A percentile compares a stretch with the other conserved stretches of the same genome.
Evolutionary conservation across 2,797 vertebrate species (phyloP).

Genomic region (Melanotaenia maccullochi): DNA sequence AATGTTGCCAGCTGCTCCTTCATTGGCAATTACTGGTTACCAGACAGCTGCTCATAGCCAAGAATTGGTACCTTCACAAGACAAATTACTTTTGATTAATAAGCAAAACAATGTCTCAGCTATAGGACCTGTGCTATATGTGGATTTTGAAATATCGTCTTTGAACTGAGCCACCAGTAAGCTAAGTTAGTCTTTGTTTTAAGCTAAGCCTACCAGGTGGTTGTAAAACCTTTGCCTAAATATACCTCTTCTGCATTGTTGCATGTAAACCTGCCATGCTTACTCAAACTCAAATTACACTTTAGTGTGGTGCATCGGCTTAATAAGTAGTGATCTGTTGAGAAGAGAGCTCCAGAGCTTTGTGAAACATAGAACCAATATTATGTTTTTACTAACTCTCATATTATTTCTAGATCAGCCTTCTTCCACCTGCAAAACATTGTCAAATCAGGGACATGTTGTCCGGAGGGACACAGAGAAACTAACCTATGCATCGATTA

Average conservation of each 20-base stretch:
- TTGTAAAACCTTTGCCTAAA: conserved; percentile 14
- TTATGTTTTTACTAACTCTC: conserved; percentile 20
- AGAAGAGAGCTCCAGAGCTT: conserved; percentile 19
- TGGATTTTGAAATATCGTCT: neutral
- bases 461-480: no score
- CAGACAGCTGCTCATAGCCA: neutral
- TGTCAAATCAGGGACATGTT: no score
- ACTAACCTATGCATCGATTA: neutral
- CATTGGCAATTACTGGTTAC: neutral
- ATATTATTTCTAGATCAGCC: no score
- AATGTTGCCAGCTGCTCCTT: neutral
- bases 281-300: conserved; percentile 3
- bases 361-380: conserved; percentile 31
- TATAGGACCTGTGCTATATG: neutral
- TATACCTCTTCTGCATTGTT: neutral
- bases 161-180: neutral
- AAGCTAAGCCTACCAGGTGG: neutral
- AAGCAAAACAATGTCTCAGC: neutral
- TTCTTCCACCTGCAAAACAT: neutral
- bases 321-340: conserved; percentile 28
- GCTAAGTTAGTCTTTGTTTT: conserved; percentile 2
- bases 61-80: neutral
- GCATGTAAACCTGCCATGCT: conserved; percentile 15
- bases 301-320: neutral
- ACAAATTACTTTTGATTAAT: conserved; percentile 1